Evolutionary conservation across 30 jellyfish, hydroid and myxozoan species (phyloP).

Genomic region (Hydra vulgaris): DNA sequence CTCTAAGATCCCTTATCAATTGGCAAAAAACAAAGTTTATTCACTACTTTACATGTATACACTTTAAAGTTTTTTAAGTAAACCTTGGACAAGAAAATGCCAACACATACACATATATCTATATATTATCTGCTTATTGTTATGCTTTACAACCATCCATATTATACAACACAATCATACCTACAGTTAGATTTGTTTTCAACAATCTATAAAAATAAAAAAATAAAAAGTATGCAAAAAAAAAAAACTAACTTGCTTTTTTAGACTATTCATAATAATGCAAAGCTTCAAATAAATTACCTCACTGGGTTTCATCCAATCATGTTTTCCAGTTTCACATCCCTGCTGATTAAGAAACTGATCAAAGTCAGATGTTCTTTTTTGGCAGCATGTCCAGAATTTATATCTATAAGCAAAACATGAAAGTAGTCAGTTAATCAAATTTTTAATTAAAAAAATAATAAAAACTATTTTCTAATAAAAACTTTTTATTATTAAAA

Average conservation of each 20-base stretch:
- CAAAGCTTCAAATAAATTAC: slow-evolving; percentile 13
- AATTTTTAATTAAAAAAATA: background rate
- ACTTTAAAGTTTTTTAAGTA: too few relatives aligned
- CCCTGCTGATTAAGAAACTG: slow-evolving; percentile 88
- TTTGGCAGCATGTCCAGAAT: slow-evolving; percentile 90
- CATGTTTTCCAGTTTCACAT: slow-evolving; percentile 64
- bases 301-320: slow-evolving; percentile 92
- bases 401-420: slow-evolving; percentile 38
- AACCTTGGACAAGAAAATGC: too few relatives aligned
- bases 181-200: slow-evolving; percentile 72
- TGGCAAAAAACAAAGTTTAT: too few relatives aligned
- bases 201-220: slow-evolving; percentile 41
- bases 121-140: too few relatives aligned
- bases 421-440: background rate
- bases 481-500: background rate
- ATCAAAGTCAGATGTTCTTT: slow-evolving; percentile 77
- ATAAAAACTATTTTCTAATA: background rate
- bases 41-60: too few relatives aligned
- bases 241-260: background rate
- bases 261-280: background rate
- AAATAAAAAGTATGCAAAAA: background rate
- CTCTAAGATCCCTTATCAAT: too few relatives aligned
- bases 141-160: too few relatives aligned
- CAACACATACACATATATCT: too few relatives aligned
- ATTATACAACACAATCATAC: too few relatives aligned